Conservation (phyloP, 2,888 invertebrate genomes). For the Bellardia pandia region DNA sequence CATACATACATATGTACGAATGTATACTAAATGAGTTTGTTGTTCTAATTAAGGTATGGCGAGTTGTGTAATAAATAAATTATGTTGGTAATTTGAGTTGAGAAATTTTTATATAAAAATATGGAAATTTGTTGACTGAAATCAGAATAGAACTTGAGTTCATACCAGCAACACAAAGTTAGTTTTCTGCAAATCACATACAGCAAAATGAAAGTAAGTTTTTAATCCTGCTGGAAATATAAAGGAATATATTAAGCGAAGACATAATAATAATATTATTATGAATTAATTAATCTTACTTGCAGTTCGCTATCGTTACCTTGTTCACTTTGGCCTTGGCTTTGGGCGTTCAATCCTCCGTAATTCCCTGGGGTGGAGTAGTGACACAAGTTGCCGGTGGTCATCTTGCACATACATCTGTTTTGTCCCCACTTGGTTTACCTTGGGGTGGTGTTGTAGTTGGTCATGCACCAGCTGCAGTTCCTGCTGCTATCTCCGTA, state of each 20-base stretch:
- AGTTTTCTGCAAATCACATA: conserved; percentile 63
- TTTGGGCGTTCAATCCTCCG: conserved; percentile 80
- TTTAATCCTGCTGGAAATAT: no score
- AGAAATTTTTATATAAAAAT: background rate
- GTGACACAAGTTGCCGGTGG: conserved; percentile 72
- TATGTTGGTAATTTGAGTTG: background rate
- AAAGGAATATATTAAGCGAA: background rate
- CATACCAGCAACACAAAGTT: conserved; percentile 47
- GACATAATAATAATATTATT: background rate
- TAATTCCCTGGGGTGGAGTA: conserved; percentile 78
- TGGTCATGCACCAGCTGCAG: conserved; percentile 26
- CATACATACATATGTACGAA: background rate
- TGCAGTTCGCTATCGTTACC: conserved; percentile 79
- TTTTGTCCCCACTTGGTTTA: conserved; percentile 59
- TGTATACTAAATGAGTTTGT: background rate
- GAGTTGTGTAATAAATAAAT: background rate
- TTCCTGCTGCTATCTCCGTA: conserved; percentile 5
- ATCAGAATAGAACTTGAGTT: conserved; percentile 70
- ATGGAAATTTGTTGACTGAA: background rate
- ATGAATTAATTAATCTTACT: background rate
- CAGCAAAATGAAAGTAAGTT: conserved; percentile 80
- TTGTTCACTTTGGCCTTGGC: conserved; percentile 81
- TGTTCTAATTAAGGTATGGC: background rate
- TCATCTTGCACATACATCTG: conserved; percentile 79
- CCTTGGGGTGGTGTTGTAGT: conserved; percentile 59